Percentiles rank a stretch among this genome's conserved stretches.
phyloP scores from a whole-genome alignment of 2,888 invertebrate genomes.

The Nomada fabriciana region DNA sequence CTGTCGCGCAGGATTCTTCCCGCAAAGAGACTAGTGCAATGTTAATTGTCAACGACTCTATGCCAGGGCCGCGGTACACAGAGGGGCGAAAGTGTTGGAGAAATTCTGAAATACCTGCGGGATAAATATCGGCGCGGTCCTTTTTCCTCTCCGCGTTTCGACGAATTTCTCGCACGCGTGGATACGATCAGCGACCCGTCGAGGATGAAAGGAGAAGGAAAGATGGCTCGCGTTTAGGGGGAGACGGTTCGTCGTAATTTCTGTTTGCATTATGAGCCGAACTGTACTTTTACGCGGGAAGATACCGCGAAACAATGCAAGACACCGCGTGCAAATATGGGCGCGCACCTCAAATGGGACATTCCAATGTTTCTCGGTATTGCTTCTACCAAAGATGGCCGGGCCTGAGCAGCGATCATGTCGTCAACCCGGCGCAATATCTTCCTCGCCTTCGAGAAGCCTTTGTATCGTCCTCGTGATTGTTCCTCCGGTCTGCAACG shows the following conservation, averaged over 20 bases:
- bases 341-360: constrained; percentile 83
- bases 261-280: constrained; percentile 74
- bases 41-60: not conserved
- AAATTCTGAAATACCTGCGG: not conserved
- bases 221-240: not conserved
- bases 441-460: constrained; percentile 48
- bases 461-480: not conserved
- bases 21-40: not conserved
- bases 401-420: constrained; percentile 59
- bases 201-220: not conserved
- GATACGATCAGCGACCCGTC: not conserved
- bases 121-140: not conserved
- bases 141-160: constrained; percentile 18
- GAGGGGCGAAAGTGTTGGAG: constrained; percentile 7
- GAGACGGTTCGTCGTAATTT: constrained; percentile 63
- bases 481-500: too few species aligned
- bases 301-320: constrained; percentile 83
- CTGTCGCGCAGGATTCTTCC: not conserved
- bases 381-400: constrained; percentile 77
- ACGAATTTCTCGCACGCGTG: constrained; percentile 17
- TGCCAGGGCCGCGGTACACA: too few species aligned
- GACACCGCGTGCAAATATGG: constrained; percentile 82
- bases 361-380: constrained; percentile 83
- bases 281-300: constrained; percentile 79
- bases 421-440: constrained; percentile 57